Evolutionary conservation across 2,888 invertebrate genomes (phyloP), one percentile per base, ranked within the genome.

Genomic region (Artemia sp.): DNA sequence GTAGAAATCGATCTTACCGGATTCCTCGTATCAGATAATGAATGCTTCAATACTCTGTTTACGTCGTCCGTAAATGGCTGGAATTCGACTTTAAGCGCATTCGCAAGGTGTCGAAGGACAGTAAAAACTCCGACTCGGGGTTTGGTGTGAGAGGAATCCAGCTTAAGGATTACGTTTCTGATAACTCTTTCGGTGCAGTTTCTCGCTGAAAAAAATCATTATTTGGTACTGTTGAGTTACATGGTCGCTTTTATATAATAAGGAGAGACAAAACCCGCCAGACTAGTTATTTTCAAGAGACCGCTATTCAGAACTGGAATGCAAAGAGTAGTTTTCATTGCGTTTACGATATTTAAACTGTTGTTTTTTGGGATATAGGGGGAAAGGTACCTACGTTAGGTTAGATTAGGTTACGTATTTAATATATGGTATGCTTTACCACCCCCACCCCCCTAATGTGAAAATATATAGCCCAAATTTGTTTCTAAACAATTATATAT

Each of bases 101-200:
- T 58, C 14, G 64, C 64, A n/a, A 58, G 64, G 64, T 58, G 64
- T 8, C 64, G 64, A 8, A 58, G 64, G 64, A 58, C 64, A 10
- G 64, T 58, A 12, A 58, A 58, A 58, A 58, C 64, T 8, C 64
- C 64, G 9, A 58, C 64, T 58, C 64, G 64, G 2, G 64, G 14
- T 58, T 58, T 58, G 14, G 64, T 58, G 64, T 58, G 64, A 2
- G 64, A 58, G 1, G 64, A 58, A 58, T 58, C 64, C 64, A 58
- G 64, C 64, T 58, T 58, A n/a, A 58, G 24, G 2, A 58, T 58
- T 24, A 58, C 64, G 64, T 58, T 58, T 8, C 64, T n/a, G 64
- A 58, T 58, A 24, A 58, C 64, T 24, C 24, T 58, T 8, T 58
- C 64, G 64, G 64, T 24, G 10, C 64, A 58, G 64, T n/a, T 58